These are phyloP conservation scores for Ciconia stormi DNA, from an alignment of 2,113 vertebrate species.

Conservation along the genomic window DNA sequence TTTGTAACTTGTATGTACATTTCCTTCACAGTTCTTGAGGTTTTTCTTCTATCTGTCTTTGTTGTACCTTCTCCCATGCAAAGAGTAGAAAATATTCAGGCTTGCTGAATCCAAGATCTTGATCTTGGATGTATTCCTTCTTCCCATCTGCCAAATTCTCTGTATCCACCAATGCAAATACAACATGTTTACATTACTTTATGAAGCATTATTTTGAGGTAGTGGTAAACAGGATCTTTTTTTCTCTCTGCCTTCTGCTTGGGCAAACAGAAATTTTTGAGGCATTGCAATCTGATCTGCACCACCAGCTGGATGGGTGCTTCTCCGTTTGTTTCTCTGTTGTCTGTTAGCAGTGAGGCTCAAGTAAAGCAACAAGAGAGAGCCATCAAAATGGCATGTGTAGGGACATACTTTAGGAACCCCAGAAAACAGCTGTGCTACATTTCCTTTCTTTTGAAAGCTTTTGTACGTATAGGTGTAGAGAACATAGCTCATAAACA, in stretches of 20 bases:
- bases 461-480: neutral
- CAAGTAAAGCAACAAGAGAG: neutral
- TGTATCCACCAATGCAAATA: neutral
- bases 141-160: neutral
- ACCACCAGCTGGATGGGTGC: neutral
- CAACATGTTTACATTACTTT: neutral
- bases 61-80: neutral
- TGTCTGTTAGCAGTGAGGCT: neutral
- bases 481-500: neutral
- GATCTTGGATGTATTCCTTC: neutral
- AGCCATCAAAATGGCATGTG: neutral
- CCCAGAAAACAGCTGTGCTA: neutral
- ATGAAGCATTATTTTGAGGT: neutral
- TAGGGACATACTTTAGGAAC: neutral
- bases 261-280: neutral
- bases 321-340: neutral
- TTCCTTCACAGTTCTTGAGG: neutral
- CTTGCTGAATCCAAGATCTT: neutral
- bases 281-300: neutral
- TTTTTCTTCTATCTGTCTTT: neutral
- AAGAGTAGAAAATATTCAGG: neutral
- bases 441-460: neutral
- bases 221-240: neutral
- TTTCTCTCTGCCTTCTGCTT: neutral
- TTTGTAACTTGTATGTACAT: neutral